These are phyloP conservation scores for Vultur gryphus DNA, from an alignment of 2,797 vertebrate genomes.

Conservation along the genomic window DNA sequence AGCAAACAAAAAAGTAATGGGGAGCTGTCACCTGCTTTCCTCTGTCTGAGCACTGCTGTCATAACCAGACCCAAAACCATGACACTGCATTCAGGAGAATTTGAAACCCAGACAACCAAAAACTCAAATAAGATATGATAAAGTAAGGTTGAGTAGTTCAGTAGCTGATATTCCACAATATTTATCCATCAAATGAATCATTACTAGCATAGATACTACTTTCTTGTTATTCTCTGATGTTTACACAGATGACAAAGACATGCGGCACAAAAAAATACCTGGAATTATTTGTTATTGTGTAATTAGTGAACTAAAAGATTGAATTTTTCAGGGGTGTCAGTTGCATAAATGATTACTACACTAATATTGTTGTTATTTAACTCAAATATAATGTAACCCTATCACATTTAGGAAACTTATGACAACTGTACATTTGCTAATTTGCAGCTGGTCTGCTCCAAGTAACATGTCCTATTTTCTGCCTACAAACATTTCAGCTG, in stretches of 20 bases:
- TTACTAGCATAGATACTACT: background rate
- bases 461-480: background rate
- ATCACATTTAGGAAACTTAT: background rate
- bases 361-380: background rate
- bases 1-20: background rate
- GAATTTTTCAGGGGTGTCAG: background rate
- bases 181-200: background rate
- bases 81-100: background rate
- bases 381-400: background rate
- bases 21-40: background rate
- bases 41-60: background rate
- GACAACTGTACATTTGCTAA: background rate
- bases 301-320: background rate
- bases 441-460: background rate
- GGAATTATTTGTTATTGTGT: background rate
- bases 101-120: background rate
- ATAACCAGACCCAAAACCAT: background rate
- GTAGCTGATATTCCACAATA: background rate
- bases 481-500: background rate
- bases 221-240: background rate
- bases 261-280: background rate
- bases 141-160: background rate
- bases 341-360: background rate
- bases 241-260: background rate
- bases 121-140: background rate